Percentiles rank a stretch among this genome's conserved stretches.
These are phyloP conservation scores for Neodiprion virginianus DNA, from an alignment of 1,140 invertebrate species.

Conservation along the genomic window DNA sequence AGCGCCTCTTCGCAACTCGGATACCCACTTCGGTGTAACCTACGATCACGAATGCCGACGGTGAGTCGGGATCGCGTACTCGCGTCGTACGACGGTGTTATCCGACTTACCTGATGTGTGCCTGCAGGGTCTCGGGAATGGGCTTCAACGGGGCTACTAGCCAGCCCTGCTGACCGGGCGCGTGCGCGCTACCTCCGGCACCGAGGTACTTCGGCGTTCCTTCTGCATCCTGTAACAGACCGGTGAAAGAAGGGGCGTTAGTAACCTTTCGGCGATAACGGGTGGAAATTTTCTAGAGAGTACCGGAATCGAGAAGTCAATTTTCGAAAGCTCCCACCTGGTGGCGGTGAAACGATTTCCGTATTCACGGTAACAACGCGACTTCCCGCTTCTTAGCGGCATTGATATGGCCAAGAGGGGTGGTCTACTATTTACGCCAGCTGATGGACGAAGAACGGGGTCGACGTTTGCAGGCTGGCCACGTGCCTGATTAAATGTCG, in stretches of 20 bases:
- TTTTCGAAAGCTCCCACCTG: background rate
- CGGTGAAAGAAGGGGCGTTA: constrained; percentile 24
- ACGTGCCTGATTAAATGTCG: constrained; percentile 39
- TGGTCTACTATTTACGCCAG: no score
- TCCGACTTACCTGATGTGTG: constrained; percentile 51
- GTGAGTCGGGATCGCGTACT: no score
- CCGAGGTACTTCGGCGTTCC: constrained; percentile 51
- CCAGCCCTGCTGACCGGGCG: constrained; percentile 57
- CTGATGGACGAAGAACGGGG: background rate
- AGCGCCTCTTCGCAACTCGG: no score
- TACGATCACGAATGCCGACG: no score
- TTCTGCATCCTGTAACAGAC: constrained; percentile 54
- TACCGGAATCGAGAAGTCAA: background rate
- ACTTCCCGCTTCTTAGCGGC: background rate
- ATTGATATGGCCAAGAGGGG: background rate
- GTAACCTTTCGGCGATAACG: constrained; percentile 9
- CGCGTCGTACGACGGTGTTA: no score
- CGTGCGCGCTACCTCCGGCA: constrained; percentile 59
- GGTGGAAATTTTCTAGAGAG: constrained; percentile 25
- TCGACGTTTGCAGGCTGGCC: constrained; percentile 30
- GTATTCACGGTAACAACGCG: no score
- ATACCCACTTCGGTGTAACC: no score
- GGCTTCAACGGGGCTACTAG: constrained; percentile 53
- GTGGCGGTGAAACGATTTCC: no score
- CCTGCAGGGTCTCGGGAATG: constrained; percentile 57